phyloP scores from a whole-genome alignment of 2,797 vertebrate species.

The Cheirogaleus major region DNA sequence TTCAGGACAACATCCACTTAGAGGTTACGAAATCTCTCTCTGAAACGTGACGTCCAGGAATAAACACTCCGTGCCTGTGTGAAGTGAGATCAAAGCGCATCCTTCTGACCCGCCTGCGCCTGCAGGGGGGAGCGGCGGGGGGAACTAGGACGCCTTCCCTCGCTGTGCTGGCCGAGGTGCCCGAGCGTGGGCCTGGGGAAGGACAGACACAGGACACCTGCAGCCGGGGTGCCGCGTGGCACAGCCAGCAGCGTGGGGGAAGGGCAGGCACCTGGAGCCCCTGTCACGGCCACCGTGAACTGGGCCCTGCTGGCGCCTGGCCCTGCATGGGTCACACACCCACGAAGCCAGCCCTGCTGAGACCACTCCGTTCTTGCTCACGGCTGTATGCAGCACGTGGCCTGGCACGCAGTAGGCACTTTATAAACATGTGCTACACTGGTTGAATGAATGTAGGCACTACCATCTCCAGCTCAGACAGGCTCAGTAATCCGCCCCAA shows the following conservation, averaged over 20 bases:
- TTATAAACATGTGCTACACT: neutral
- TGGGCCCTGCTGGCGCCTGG: fast-evolving
- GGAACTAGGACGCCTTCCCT: neutral
- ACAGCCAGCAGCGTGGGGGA: fast-evolving
- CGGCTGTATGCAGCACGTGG: fast-evolving
- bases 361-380: neutral
- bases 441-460: fast-evolving
- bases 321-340: fast-evolving
- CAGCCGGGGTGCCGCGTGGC: fast-evolving
- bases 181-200: fast-evolving
- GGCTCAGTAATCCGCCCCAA: fast-evolving
- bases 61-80: fast-evolving
- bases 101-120: neutral
- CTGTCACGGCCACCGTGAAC: fast-evolving
- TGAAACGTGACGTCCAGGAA: neutral
- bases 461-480: neutral
- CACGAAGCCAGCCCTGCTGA: fast-evolving
- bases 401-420: neutral
- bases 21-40: neutral
- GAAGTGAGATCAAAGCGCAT: neutral
- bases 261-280: neutral
- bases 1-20: neutral
- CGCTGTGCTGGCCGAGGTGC: fast-evolving
- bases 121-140: fast-evolving
- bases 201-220: fast-evolving